Evolutionary conservation across 1,140 invertebrate genomes (phyloP).

Genomic region (Drosophila tani): DNA sequence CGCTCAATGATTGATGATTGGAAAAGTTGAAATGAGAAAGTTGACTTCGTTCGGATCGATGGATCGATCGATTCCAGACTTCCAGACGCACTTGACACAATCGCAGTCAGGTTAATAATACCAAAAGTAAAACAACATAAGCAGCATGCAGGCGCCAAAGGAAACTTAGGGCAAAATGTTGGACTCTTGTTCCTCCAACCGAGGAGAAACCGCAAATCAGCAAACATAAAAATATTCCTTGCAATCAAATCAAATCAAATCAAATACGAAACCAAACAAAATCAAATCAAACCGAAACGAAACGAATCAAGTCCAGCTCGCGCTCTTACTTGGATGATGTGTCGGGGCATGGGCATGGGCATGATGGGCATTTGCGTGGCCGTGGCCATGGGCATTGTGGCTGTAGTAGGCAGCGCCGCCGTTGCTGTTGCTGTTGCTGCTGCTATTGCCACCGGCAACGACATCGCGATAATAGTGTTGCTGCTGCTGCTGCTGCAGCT

Average conservation of each 20-base stretch:
- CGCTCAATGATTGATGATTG: constrained; percentile 43
- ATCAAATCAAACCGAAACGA: constrained; percentile 50
- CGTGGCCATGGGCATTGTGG: constrained; percentile 59
- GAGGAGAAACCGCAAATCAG: constrained; percentile 21
- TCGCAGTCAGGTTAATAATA: constrained; percentile 44
- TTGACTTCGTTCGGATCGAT: constrained; percentile 6
- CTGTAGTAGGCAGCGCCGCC: constrained; percentile 62
- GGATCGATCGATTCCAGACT: constrained; percentile 2
- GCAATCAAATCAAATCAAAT: constrained; percentile 48
- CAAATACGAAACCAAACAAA: constrained; percentile 35
- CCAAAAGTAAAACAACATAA: constrained; percentile 52
- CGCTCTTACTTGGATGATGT: constrained; percentile 83
- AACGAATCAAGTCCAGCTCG: constrained; percentile 48
- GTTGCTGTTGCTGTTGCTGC: constrained; percentile 68
- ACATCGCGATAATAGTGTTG: constrained; percentile 67
- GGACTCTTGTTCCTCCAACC: constrained; percentile 7
- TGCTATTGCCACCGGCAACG: constrained; percentile 49
- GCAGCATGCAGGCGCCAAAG: constrained; percentile 60
- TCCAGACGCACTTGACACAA: constrained; percentile 36
- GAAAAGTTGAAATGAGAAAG: constrained; percentile 51
- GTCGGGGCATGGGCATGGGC: constrained; percentile 50
- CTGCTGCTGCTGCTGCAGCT: constrained; percentile 54
- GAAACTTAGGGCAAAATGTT: constrained; percentile 13
- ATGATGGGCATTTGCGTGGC: constrained; percentile 35
- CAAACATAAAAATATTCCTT: constrained; percentile 46